Percentiles rank a stretch among this genome's conserved stretches.
phyloP scores from a whole-genome alignment of 2,888 invertebrate species.

The Apoda limacodes region DNA sequence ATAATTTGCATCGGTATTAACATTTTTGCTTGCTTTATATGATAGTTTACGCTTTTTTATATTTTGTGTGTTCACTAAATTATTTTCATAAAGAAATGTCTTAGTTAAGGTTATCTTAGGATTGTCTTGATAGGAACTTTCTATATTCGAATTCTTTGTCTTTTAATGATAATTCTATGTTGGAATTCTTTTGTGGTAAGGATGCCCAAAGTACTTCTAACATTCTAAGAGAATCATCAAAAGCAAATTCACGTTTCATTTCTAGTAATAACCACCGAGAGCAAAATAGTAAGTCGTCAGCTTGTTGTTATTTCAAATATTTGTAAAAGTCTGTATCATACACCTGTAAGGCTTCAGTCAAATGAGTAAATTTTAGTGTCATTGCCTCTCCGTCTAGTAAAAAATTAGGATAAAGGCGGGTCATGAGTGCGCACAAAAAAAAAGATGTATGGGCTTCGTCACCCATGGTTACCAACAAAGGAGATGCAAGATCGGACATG shows the following conservation, averaged over 20 bases:
- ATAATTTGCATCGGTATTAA: constrained; percentile 52
- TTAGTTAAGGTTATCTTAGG: constrained; percentile 49
- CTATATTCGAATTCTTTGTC: constrained; percentile 77
- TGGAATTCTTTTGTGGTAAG: constrained; percentile 79
- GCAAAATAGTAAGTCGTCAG: constrained; percentile 94
- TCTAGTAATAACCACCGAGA: constrained; percentile 98
- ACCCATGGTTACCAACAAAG: constrained; percentile 93
- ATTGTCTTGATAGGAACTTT: constrained; percentile 36
- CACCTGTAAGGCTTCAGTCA: constrained; percentile 89
- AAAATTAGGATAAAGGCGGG: constrained; percentile 88
- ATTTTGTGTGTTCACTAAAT: constrained; percentile 27
- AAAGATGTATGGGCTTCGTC: constrained; percentile 98
- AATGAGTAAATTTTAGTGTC: constrained; percentile 93
- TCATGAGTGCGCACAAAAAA: constrained; percentile 96
- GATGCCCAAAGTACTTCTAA: constrained; percentile 97
- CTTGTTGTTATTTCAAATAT: constrained; percentile 90
- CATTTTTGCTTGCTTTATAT: constrained; percentile 34
- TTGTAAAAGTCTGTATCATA: constrained; percentile 93
- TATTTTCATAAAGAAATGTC: constrained; percentile 42
- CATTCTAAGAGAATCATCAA: constrained; percentile 95
- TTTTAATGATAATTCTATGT: constrained; percentile 74
- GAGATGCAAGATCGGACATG: constrained; percentile 97
- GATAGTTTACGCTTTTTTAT: constrained; percentile 27
- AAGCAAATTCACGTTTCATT: constrained; percentile 97
- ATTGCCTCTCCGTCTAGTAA: constrained; percentile 92